These are phyloP conservation scores for Dinothrombium tinctorium DNA, from an alignment of 1,140 invertebrate genomes.

Conservation along the genomic window DNA sequence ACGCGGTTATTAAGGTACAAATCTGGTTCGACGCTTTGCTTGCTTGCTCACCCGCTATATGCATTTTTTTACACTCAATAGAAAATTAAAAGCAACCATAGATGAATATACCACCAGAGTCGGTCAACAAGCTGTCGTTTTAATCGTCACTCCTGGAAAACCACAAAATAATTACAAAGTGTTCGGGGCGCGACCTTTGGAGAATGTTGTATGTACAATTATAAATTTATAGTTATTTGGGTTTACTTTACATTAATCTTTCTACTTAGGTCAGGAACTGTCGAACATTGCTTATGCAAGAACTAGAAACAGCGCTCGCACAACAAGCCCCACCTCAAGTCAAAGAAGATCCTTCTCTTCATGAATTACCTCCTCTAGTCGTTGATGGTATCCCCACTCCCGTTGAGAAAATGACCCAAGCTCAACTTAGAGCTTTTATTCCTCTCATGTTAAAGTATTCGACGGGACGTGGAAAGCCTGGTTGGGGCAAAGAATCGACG, in stretches of 20 bases:
- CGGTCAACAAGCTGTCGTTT: conserved; percentile 86
- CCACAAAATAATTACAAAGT: conserved; percentile 78
- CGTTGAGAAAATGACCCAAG: conserved; percentile 97
- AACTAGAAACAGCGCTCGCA: conserved; percentile 68
- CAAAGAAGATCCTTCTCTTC: conserved; percentile 69
- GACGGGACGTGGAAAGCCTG: conserved; percentile 81
- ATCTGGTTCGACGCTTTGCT: background rate
- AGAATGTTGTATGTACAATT: conserved; percentile 51
- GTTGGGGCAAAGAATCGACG: conserved; percentile 86
- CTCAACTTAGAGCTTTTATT: conserved; percentile 82
- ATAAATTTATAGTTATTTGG: background rate
- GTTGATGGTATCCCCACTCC: conserved; percentile 91
- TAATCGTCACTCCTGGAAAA: conserved; percentile 90
- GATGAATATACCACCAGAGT: conserved; percentile 90
- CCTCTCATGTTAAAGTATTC: conserved; percentile 95
- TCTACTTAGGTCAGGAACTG: conserved; percentile 44
- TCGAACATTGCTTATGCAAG: conserved; percentile 71
- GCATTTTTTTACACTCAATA: conserved; percentile 21
- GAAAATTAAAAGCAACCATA: conserved; percentile 52
- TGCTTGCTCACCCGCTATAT: background rate
- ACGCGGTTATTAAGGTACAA: conserved; percentile 62
- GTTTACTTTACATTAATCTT: background rate
- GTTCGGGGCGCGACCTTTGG: conserved; percentile 85
- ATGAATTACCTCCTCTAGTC: conserved; percentile 80
- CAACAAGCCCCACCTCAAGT: conserved; percentile 78